These are phyloP conservation scores for Gastrophysa polygoni DNA, from an alignment of 2,888 invertebrate species.

Conservation along the genomic window DNA sequence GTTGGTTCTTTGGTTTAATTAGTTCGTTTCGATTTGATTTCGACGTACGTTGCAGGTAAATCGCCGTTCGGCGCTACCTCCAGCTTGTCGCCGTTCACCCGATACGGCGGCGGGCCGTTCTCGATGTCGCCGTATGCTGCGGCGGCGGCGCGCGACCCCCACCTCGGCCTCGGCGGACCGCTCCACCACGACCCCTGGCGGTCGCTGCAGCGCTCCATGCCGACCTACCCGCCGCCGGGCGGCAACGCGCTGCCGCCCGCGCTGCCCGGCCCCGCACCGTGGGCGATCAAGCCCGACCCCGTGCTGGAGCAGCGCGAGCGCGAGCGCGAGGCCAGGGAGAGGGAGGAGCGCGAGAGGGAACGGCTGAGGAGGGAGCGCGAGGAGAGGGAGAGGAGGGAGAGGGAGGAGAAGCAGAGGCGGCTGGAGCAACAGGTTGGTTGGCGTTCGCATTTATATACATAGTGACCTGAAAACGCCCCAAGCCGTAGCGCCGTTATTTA, in stretches of 20 bases:
- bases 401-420: constrained; percentile 60
- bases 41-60: constrained; percentile 44
- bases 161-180: constrained; percentile 51
- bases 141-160: constrained; percentile 52
- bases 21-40: too few relatives aligned
- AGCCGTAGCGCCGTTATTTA: too few relatives aligned
- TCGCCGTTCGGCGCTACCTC: constrained; percentile 60
- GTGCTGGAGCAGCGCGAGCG: constrained; percentile 63
- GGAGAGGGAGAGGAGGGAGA: constrained; percentile 66
- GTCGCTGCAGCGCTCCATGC: constrained; percentile 67
- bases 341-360: constrained; percentile 65
- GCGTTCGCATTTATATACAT: too few relatives aligned
- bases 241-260: constrained; percentile 60
- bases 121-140: constrained; percentile 72
- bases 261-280: constrained; percentile 59
- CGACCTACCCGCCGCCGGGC: constrained; percentile 56
- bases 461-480: too few relatives aligned
- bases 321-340: constrained; percentile 67
- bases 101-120: constrained; percentile 73
- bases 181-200: constrained; percentile 75
- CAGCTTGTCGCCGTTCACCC: constrained; percentile 80
- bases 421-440: constrained; percentile 61
- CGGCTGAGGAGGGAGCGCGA: constrained; percentile 63
- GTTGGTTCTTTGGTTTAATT: too few relatives aligned
- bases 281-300: constrained; percentile 72